Percentiles rank a stretch among this genome's conserved stretches.
These are phyloP conservation scores for Neosilurus hyrtlii DNA, from an alignment of 2,797 vertebrate genomes.

Conservation along the genomic window DNA sequence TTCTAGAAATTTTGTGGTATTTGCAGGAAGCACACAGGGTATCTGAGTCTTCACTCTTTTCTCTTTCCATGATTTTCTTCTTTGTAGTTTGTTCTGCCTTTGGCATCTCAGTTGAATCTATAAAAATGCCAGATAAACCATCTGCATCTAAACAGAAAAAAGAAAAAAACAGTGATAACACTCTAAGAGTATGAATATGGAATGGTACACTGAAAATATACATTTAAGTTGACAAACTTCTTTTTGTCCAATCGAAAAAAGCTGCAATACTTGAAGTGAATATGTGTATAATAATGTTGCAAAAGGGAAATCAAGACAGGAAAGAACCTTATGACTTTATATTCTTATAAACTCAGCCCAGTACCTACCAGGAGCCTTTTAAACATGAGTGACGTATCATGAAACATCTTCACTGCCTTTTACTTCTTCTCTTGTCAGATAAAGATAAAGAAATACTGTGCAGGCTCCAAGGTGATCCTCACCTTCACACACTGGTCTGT, in stretches of 20 bases:
- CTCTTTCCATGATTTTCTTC: conserved; percentile 59
- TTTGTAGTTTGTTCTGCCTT: conserved; percentile 68
- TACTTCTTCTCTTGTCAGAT: background rate
- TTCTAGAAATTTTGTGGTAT: conserved; percentile 53
- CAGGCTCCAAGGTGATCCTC: conserved; percentile 42
- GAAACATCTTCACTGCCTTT: background rate
- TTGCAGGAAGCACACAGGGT: conserved; percentile 50
- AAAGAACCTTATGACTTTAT: background rate
- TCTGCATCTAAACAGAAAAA: conserved; percentile 74
- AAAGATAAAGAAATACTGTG: conserved; percentile 44
- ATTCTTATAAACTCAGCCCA: background rate
- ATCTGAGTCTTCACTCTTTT: conserved; percentile 65
- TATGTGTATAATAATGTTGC: background rate
- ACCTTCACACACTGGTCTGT: conserved; percentile 52
- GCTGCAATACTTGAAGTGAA: background rate
- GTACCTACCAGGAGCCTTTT: background rate
- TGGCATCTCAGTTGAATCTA: conserved; percentile 65
- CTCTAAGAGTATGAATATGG: background rate
- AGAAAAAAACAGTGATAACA: too few relatives aligned
- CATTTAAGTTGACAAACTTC: too few relatives aligned
- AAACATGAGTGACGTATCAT: background rate
- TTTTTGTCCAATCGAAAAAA: background rate
- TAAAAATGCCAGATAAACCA: conserved; percentile 60
- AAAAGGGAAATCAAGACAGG: background rate
- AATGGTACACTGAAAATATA: background rate